Evolutionary conservation across 1,140 invertebrate species (phyloP), one percentile per base, ranked within the genome.

Genomic region (Macrosteles quadrilineatus): DNA sequence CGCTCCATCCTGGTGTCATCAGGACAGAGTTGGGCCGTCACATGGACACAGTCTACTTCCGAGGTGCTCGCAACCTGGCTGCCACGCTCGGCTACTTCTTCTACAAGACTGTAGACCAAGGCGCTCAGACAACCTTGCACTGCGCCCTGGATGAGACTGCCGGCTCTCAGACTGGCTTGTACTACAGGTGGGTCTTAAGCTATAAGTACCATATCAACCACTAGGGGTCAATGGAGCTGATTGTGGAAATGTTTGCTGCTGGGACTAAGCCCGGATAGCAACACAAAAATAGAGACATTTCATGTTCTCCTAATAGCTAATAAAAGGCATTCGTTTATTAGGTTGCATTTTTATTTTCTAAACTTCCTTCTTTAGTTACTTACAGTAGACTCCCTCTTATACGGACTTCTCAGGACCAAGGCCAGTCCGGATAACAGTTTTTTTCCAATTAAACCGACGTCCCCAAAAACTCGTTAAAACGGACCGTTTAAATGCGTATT

Each of bases 71-170:
- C 62, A 75, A 55, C 66, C 29, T 83, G 1, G 80, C 74, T 70
- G 1, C 66, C 1, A 53, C 71, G 12, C 0, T 82, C 0, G 31
- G 77, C 0, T 78, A 71, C 27, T 79, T 79, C 0, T 84, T 87
- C 59, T 80, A 86, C 25, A 92, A 91, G 78, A 84, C 81, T 12
- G 83, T 85, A 0, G 83, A 85, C 72, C 84, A 90, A 73, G 92
- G 92, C 0, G 91, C 91, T 9, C 92, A 94, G 79, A 94, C 93
- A 0, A 87, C 88, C 1, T 81, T 96, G 47, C 86, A 92, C 76
- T 92, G 93, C 77, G 86, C 91, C 1, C 78, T 94, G 0, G 88
- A 91, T 77, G 88, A 91, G 72, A 81, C 85, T 66, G 83, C 86
- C 70, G 86, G 82, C 2, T 80, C 86, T 72, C 80, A 88, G 76